phyloP scores from a whole-genome alignment of 2,888 invertebrate genomes.

The Andrena marginata region DNA sequence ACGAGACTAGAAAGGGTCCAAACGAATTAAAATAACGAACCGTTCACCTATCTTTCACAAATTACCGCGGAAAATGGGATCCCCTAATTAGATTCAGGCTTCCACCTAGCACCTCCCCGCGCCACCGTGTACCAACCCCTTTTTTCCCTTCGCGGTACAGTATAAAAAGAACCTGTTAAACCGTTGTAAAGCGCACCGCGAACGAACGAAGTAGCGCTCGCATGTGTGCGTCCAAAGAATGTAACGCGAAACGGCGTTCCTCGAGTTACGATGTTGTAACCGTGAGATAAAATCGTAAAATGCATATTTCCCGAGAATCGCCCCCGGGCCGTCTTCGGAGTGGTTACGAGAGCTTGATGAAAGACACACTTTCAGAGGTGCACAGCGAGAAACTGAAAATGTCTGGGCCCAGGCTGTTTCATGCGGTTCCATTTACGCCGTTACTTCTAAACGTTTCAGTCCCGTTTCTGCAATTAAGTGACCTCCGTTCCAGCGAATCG shows the following conservation, averaged over 20 bases:
- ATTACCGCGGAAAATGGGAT: conserved; percentile 50
- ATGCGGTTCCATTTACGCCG: neutral
- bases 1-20: conserved; percentile 10
- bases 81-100: conserved; percentile 57
- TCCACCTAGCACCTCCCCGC: neutral
- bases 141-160: neutral
- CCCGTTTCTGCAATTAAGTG: neutral
- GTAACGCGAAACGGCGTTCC: conserved; percentile 1
- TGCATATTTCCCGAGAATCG: neutral
- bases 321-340: too few species aligned
- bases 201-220: conserved; percentile 37
- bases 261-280: neutral
- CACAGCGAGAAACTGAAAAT: neutral
- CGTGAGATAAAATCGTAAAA: neutral
- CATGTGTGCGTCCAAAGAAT: neutral
- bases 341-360: too few species aligned
- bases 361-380: too few species aligned
- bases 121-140: neutral
- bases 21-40: conserved; percentile 50
- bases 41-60: conserved; percentile 46
- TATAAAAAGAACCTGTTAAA: conserved; percentile 45
- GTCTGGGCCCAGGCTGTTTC: neutral
- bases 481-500: neutral
- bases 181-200: conserved; percentile 20
- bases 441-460: neutral